Conservation (phyloP, 2,888 invertebrate genomes). For the Thymelicus lineola region DNA sequence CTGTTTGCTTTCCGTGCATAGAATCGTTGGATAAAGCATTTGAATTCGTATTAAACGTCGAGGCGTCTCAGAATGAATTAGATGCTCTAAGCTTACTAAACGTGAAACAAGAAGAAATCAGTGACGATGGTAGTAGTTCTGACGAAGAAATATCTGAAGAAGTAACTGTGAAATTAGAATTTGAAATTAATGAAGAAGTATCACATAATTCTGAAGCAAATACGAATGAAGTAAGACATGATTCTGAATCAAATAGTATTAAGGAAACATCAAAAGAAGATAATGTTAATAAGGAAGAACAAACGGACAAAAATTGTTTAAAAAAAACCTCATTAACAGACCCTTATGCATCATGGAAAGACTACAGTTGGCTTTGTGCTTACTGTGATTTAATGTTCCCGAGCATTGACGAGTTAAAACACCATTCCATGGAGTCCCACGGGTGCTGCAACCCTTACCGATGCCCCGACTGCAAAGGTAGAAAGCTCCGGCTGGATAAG, state of each 20-base stretch:
- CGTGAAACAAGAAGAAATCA: conserved; percentile 35
- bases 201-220: background rate
- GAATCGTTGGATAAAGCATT: conserved; percentile 53
- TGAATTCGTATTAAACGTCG: conserved; percentile 59
- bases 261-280: background rate
- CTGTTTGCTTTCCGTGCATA: conserved; percentile 19
- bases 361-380: conserved; percentile 66
- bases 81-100: conserved; percentile 51
- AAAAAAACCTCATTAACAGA: background rate
- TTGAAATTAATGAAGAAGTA: background rate
- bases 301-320: background rate
- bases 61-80: conserved; percentile 59
- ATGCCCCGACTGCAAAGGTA: conserved; percentile 85
- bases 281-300: no score
- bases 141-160: background rate
- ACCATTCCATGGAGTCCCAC: conserved; percentile 86
- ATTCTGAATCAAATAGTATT: background rate
- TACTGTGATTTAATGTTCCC: conserved; percentile 64
- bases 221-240: background rate
- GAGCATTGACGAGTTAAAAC: conserved; percentile 69
- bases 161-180: background rate
- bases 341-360: conserved; percentile 57
- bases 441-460: conserved; percentile 86
- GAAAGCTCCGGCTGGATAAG: conserved; percentile 58
- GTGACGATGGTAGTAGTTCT: background rate